Percentiles rank a stretch among this genome's conserved stretches.
These are phyloP conservation scores for Microcaecilia unicolor DNA, from an alignment of 2,797 vertebrate genomes.

Conservation along the genomic window DNA sequence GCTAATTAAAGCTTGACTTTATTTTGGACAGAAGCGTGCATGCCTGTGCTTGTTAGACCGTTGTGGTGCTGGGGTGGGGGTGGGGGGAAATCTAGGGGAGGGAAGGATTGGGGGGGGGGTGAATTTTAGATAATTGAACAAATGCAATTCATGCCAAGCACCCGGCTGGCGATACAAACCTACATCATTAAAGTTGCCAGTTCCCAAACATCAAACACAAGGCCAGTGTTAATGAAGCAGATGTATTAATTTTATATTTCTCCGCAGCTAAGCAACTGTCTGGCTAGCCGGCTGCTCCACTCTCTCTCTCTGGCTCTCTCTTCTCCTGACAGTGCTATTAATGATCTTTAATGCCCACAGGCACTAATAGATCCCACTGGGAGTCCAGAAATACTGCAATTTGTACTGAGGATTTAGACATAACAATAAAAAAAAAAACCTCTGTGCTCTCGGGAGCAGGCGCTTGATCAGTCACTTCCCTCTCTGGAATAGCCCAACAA, in stretches of 20 bases:
- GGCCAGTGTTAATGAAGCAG: slow-evolving; percentile 88
- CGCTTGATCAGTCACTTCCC: slow-evolving; percentile 74
- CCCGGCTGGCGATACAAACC: slow-evolving; percentile 70
- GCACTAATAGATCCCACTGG: slow-evolving; percentile 97
- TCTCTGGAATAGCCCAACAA: slow-evolving; percentile 63
- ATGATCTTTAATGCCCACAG: slow-evolving; percentile 99
- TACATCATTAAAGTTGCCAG: slow-evolving; percentile 87
- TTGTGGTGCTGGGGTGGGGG: no score
- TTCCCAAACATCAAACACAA: slow-evolving; percentile 82
- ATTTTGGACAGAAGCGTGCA: slow-evolving; percentile 20
- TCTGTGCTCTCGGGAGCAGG: slow-evolving; percentile 64
- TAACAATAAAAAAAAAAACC: slow-evolving; percentile 60
- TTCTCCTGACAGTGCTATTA: slow-evolving; percentile 91
- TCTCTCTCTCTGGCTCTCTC: slow-evolving; percentile 44
- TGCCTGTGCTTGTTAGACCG: no score
- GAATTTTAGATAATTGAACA: slow-evolving; percentile 70
- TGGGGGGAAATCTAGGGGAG: slow-evolving; percentile 9
- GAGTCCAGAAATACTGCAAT: slow-evolving; percentile 94
- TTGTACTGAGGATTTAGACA: slow-evolving; percentile 98
- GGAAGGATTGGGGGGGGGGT: slow-evolving; percentile 24
- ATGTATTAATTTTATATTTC: slow-evolving; percentile 95
- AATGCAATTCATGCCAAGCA: slow-evolving; percentile 76
- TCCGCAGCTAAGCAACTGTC: slow-evolving; percentile 80
- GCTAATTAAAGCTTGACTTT: slow-evolving; percentile 66
- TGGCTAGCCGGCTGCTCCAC: slow-evolving; percentile 42